Conservation (phyloP, 1,140 invertebrate species). For the Oppia nitens region DNA sequence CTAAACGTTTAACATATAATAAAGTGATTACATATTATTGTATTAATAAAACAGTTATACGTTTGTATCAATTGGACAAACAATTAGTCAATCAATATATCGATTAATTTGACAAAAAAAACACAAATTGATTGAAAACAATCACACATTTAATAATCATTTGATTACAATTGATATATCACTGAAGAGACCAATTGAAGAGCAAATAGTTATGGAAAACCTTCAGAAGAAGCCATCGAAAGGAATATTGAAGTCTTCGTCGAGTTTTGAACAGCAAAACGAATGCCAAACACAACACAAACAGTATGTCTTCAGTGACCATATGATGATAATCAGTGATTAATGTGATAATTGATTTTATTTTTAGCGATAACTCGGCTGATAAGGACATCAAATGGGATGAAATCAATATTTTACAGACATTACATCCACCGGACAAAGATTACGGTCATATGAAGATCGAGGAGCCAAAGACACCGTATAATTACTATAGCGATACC, state of each 20-base stretch:
- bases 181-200: no score
- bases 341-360: constrained; percentile 1
- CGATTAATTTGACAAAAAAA: no score
- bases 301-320: constrained; percentile 26
- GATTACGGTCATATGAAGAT: constrained; percentile 99
- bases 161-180: no score
- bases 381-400: constrained; percentile 68
- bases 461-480: constrained; percentile 94
- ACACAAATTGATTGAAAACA: no score
- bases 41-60: no score
- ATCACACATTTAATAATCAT: no score
- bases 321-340: constrained; percentile 1
- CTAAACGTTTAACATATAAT: no score
- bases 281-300: constrained; percentile 40
- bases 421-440: constrained; percentile 90
- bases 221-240: constrained; percentile 57
- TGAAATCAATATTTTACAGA: constrained; percentile 98
- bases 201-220: constrained; percentile 33
- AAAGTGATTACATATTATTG: no score
- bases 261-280: constrained; percentile 62
- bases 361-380: constrained; percentile 15
- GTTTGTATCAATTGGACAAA: no score
- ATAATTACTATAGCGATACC: constrained; percentile 49
- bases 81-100: no score
- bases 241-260: constrained; percentile 76